These are phyloP conservation scores for Oligia strigilis DNA, from an alignment of 2,888 invertebrate species.

Conservation along the genomic window DNA sequence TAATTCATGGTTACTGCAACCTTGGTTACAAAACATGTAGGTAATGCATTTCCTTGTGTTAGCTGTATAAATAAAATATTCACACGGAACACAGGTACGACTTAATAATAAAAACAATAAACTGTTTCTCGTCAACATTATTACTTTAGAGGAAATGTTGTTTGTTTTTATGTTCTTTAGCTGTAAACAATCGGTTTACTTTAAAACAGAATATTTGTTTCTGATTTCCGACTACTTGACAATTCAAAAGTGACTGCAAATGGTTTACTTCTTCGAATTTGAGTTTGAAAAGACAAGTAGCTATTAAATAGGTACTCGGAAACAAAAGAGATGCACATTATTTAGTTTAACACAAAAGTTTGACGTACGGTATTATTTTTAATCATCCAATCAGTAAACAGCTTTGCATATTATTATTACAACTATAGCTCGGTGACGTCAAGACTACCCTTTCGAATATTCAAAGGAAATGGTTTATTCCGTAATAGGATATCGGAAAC, in stretches of 20 bases:
- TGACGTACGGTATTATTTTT: not conserved
- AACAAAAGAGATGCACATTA: not conserved
- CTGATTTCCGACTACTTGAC: not conserved
- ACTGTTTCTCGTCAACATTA: slow-evolving; percentile 6
- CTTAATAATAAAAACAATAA: slow-evolving; percentile 39
- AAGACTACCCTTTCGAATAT: slow-evolving; percentile 9
- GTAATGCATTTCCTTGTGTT: slow-evolving; percentile 63
- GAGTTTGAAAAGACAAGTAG: not conserved
- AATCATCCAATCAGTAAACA: slow-evolving; percentile 2
- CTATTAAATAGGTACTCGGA: too few relatives aligned
- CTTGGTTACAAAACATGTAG: slow-evolving; percentile 54
- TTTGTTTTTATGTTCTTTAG: slow-evolving; percentile 8
- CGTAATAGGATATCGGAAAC: not conserved
- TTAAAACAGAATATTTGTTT: not conserved
- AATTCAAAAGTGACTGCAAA: not conserved
- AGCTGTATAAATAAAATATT: slow-evolving; percentile 40
- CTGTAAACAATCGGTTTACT: slow-evolving; percentile 1
- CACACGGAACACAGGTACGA: slow-evolving; percentile 36
- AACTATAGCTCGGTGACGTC: slow-evolving; percentile 24
- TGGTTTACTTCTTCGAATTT: not conserved
- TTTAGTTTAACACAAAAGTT: not conserved
- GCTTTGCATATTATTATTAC: not conserved
- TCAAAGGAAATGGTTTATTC: not conserved
- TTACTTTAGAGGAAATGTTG: slow-evolving; percentile 8
- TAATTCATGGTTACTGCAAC: slow-evolving; percentile 55